Evolutionary conservation across 2,888 invertebrate genomes (phyloP).

Genomic region (Chydorus sphaericus): DNA sequence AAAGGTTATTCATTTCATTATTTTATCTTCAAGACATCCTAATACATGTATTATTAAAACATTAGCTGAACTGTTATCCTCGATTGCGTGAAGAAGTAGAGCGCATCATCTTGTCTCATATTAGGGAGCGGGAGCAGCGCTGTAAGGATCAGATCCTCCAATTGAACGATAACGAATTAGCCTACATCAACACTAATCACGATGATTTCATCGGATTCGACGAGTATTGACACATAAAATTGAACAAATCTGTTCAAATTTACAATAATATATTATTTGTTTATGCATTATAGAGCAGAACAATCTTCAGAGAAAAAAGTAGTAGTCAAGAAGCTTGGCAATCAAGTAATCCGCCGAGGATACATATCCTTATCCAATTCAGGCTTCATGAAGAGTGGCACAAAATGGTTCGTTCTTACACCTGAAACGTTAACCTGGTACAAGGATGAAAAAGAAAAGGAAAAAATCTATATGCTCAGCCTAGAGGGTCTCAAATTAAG

Average conservation of each 20-base stretch:
- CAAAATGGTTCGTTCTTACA: slow-evolving; percentile 98
- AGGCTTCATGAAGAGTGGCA: slow-evolving; percentile 98
- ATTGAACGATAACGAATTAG: slow-evolving; percentile 88
- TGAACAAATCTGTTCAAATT: no score
- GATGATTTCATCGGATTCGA: slow-evolving; percentile 98
- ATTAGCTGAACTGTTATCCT: slow-evolving; percentile 91
- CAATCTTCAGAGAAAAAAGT: slow-evolving; percentile 81
- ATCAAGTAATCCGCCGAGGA: slow-evolving; percentile 96
- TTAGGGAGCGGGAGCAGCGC: slow-evolving; percentile 83
- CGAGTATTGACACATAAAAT: no score
- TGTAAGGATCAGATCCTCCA: slow-evolving; percentile 92
- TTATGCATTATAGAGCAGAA: slow-evolving; percentile 62
- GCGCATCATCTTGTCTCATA: slow-evolving; percentile 84
- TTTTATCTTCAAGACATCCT: no score
- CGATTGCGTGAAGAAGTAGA: slow-evolving; percentile 95
- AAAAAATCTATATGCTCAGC: slow-evolving; percentile 98
- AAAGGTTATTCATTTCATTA: slow-evolving; percentile 51
- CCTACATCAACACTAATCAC: slow-evolving; percentile 98
- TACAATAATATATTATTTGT: not conserved
- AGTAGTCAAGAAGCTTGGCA: slow-evolving; percentile 78
- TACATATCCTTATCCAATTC: slow-evolving; percentile 98
- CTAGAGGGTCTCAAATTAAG: slow-evolving; percentile 90
- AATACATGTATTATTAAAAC: slow-evolving; percentile 1
- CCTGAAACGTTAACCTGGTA: slow-evolving; percentile 98
- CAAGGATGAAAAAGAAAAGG: slow-evolving; percentile 98